These are phyloP conservation scores for Dryomyza anilis DNA, from an alignment of 2,888 invertebrate species.

Conservation along the genomic window DNA sequence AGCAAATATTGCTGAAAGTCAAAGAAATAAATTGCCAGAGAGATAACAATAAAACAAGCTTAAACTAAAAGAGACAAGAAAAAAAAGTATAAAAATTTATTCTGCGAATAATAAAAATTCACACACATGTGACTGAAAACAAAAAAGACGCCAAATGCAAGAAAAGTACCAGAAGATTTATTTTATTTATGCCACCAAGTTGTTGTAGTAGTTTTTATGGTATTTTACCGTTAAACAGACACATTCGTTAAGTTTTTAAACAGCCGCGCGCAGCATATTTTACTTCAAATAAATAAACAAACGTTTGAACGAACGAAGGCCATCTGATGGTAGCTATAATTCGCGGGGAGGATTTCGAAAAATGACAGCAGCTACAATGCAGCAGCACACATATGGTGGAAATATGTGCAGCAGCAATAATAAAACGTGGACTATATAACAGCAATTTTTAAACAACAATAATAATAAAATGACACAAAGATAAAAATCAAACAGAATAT, in stretches of 20 bases:
- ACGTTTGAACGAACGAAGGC: background rate
- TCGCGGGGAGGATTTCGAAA: background rate
- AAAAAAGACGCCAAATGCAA: background rate
- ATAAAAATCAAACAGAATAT: background rate
- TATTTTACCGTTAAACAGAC: background rate
- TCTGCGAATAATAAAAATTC: background rate
- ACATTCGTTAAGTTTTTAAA: background rate
- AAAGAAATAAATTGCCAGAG: no score
- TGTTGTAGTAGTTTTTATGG: background rate
- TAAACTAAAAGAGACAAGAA: background rate
- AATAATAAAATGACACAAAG: background rate
- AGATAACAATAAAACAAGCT: no score
- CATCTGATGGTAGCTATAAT: background rate
- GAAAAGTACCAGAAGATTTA: background rate
- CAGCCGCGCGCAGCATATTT: no score
- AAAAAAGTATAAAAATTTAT: background rate
- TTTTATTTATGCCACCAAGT: background rate
- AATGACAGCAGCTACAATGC: no score
- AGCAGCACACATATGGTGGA: background rate
- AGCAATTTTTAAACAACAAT: no score
- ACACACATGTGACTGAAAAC: background rate
- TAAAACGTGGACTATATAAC: no score
- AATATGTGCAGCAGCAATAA: background rate
- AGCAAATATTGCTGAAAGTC: no score
- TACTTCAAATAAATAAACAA: background rate